Evolutionary conservation across 2,113 vertebrate genomes (phyloP).

Genomic region (Corvus cornix): DNA sequence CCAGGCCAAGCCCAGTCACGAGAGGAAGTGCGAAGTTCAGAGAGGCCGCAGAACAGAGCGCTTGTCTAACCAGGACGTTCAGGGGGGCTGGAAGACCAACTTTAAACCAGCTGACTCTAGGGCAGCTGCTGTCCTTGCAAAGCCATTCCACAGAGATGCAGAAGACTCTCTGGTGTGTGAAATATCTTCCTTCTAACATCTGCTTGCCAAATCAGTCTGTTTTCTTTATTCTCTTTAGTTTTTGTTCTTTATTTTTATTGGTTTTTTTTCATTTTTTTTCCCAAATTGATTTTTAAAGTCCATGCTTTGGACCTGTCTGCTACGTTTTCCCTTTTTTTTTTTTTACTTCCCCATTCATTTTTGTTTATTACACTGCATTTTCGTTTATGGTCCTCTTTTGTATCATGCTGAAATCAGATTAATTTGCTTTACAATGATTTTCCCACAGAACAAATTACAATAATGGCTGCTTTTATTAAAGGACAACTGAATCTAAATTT

Average conservation of each 20-base stretch:
- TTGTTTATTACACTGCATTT: constrained; percentile 67
- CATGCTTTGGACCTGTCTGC: constrained; percentile 60
- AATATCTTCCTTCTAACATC: constrained; percentile 68
- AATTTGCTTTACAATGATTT: constrained; percentile 71
- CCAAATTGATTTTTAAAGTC: constrained; percentile 45
- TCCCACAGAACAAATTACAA: constrained; percentile 33
- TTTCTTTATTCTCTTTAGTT: constrained; percentile 44
- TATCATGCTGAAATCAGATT: constrained; percentile 59
- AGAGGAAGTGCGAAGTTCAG: constrained; percentile 56
- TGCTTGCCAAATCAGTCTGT: constrained; percentile 83
- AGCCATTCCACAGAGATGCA: constrained; percentile 76
- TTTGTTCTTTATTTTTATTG: constrained; percentile 16
- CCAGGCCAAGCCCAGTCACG: constrained; percentile 60
- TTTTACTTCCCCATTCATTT: constrained; percentile 26
- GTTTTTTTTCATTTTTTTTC: not conserved
- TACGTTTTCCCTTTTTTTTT: not conserved
- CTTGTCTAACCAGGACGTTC: constrained; percentile 68
- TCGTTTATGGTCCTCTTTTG: constrained; percentile 51
- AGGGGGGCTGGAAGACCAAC: constrained; percentile 81
- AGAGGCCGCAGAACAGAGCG: constrained; percentile 71
- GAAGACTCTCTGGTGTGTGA: constrained; percentile 92
- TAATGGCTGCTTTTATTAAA: constrained; percentile 74
- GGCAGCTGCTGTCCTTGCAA: constrained; percentile 77
- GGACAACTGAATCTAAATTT: constrained; percentile 86
- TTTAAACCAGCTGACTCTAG: constrained; percentile 71